Evolutionary conservation across 2,113 vertebrate genomes (phyloP).

Genomic region (Potamarius usumacintae): DNA sequence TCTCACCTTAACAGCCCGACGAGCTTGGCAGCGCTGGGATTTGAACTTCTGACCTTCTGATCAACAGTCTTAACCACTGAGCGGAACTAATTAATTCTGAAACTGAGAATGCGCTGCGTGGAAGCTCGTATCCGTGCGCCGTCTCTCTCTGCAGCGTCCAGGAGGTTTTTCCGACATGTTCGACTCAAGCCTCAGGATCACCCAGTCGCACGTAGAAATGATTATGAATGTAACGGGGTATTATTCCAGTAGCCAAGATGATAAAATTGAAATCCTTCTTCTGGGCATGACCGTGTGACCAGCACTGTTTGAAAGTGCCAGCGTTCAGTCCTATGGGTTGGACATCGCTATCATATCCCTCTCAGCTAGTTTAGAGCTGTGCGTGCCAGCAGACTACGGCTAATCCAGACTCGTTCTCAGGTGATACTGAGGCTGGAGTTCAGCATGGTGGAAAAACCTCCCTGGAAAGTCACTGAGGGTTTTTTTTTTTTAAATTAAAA

Average conservation of each 20-base stretch:
- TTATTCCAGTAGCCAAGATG: background rate
- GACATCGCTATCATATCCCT: background rate
- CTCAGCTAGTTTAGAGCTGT: background rate
- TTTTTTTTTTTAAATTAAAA: no score
- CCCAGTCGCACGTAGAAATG: background rate
- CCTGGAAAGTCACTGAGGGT: background rate
- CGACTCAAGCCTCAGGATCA: no score
- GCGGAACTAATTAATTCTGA: no score
- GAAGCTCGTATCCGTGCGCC: no score
- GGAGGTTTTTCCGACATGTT: no score
- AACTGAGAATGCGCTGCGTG: no score
- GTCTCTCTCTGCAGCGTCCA: no score
- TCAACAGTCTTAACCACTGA: no score
- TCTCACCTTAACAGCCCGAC: no score
- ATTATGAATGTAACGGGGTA: no score
- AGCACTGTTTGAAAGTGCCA: background rate
- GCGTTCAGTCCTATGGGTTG: background rate
- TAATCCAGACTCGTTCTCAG: background rate
- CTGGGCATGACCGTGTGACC: background rate
- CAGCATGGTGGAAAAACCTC: background rate
- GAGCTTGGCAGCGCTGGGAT: no score
- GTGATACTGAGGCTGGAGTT: background rate
- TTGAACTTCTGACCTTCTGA: no score
- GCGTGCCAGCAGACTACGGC: background rate
- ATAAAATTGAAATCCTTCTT: background rate